A percentile compares a stretch with the other conserved stretches of the same genome.
Conservation (phyloP, 2,113 vertebrate species). For the Protobothrops flavoviridis region DNA sequence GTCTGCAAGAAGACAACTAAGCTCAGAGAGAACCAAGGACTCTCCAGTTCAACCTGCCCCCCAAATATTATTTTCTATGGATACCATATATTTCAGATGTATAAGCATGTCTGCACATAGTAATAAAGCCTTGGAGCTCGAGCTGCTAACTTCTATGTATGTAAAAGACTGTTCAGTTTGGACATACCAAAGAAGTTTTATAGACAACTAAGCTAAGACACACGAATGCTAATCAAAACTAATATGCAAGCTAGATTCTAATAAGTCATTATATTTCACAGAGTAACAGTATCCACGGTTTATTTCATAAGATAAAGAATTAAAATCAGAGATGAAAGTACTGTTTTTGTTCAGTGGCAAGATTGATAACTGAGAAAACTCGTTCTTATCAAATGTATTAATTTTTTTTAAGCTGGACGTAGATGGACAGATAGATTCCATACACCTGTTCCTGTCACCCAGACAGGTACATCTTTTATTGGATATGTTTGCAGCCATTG, state of each 20-base stretch:
- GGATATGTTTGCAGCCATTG: conserved; percentile 91
- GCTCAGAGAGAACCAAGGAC: background rate
- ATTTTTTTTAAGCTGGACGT: conserved; percentile 82
- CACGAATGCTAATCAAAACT: background rate
- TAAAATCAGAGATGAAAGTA: background rate
- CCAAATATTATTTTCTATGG: background rate
- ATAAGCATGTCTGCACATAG: background rate
- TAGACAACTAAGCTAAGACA: background rate
- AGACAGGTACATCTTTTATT: conserved; percentile 92
- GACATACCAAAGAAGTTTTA: background rate
- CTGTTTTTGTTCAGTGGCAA: background rate
- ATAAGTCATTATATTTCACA: background rate
- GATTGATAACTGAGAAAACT: background rate
- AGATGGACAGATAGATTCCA: conserved; percentile 86
- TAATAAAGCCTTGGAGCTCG: background rate
- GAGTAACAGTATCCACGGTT: background rate
- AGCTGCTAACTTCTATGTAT: background rate
- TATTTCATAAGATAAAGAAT: background rate
- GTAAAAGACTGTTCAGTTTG: background rate
- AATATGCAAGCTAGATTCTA: background rate
- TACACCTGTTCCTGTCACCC: conserved; percentile 89
- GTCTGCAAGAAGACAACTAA: background rate
- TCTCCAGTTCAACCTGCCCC: background rate
- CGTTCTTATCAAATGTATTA: background rate
- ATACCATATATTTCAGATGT: background rate